Evolutionary conservation across 2,888 invertebrate genomes (phyloP).

Genomic region (Caenorhabditis sp.): DNA sequence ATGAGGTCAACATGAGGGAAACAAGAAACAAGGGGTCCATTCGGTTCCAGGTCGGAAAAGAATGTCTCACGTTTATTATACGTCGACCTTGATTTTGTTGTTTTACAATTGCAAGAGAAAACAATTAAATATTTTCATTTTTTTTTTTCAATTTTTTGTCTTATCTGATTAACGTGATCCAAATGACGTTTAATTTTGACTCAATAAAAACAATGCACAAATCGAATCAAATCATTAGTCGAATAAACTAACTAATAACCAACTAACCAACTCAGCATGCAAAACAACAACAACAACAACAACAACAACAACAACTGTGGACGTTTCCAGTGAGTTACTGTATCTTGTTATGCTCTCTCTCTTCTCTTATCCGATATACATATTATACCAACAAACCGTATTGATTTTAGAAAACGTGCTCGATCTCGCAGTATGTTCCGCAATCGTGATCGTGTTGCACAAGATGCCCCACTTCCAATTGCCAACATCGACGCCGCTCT

Average conservation of each 20-base stretch:
- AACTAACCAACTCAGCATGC: background rate
- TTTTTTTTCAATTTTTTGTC: too few relatives aligned
- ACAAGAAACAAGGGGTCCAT: too few relatives aligned
- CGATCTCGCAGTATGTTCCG: background rate
- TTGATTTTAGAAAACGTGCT: background rate
- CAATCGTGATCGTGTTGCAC: background rate
- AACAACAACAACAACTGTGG: background rate
- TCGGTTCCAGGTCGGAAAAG: too few relatives aligned
- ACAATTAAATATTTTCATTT: too few relatives aligned
- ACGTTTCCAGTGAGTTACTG: background rate
- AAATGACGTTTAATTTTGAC: background rate
- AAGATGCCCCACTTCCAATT: background rate
- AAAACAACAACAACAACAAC: background rate
- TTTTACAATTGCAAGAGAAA: too few relatives aligned
- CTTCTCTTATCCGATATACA: background rate
- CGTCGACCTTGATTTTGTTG: too few relatives aligned
- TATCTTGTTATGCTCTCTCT: background rate
- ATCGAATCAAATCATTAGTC: background rate
- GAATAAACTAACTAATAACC: background rate
- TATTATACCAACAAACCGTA: background rate
- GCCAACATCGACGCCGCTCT: background rate
- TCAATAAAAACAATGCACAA: background rate
- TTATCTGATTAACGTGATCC: background rate
- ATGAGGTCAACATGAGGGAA: too few relatives aligned
- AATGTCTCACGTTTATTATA: too few relatives aligned